A percentile compares a stretch with the other conserved stretches of the same genome.
Conservation (phyloP, 2,113 vertebrate species). For the Tyto alba region DNA sequence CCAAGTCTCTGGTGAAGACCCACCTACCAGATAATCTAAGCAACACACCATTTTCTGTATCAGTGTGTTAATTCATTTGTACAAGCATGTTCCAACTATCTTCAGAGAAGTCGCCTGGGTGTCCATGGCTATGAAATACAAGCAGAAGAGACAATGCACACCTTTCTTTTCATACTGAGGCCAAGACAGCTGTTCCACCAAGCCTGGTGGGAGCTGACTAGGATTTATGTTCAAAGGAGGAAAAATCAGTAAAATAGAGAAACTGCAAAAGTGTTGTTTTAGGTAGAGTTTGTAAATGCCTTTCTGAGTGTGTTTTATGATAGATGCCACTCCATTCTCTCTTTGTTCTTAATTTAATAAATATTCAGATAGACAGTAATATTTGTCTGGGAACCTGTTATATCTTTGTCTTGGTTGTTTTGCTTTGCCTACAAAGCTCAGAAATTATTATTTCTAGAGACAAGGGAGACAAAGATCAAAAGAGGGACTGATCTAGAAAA, state of each 20-base stretch:
- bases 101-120: not conserved
- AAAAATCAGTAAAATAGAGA: not conserved
- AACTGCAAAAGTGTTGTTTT: not conserved
- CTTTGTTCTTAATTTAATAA: constrained; percentile 50
- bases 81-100: fast-evolving
- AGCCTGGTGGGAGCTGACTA: fast-evolving
- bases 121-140: not conserved
- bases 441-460: constrained; percentile 36
- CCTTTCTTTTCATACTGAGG: not conserved
- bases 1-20: not conserved
- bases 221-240: not conserved
- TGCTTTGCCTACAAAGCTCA: constrained; percentile 3
- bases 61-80: not conserved
- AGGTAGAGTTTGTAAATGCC: constrained; percentile 22
- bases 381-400: not conserved
- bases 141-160: not conserved
- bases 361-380: constrained; percentile 32
- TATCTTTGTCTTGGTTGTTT: not conserved
- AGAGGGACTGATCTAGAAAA: not conserved
- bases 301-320: not conserved
- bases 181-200: fast-evolving
- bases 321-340: not conserved
- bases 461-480: not conserved
- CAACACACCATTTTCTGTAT: not conserved
- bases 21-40: not conserved